These are phyloP conservation scores for Sebastes glaucus DNA, from an alignment of 2,797 vertebrate species.

Conservation along the genomic window DNA sequence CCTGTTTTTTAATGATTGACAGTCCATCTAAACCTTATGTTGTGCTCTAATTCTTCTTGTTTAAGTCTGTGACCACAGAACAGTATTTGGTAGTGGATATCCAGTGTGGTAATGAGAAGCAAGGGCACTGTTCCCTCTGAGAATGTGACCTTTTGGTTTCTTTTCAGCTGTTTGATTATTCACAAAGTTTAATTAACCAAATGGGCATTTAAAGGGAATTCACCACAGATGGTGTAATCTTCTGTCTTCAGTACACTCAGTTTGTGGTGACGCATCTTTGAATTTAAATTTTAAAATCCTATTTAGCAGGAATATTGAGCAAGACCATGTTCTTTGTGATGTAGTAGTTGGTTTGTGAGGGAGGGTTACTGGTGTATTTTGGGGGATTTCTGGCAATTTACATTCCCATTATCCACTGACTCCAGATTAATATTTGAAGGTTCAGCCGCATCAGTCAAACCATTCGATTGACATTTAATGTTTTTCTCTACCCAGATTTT, in stretches of 20 bases:
- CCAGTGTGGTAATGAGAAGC: background rate
- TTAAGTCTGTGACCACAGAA: background rate
- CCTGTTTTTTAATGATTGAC: background rate
- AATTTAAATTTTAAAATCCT: background rate
- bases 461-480: background rate
- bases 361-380: background rate
- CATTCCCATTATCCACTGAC: constrained; percentile 5
- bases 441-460: background rate
- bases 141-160: constrained; percentile 39
- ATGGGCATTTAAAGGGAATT: constrained; percentile 23
- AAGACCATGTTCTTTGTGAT: background rate
- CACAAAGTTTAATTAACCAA: constrained; percentile 53
- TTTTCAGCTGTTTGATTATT: constrained; percentile 47
- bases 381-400: background rate
- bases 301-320: background rate
- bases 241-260: background rate
- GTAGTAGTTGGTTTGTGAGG: background rate
- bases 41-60: background rate
- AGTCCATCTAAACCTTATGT: background rate
- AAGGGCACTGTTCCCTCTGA: constrained; percentile 3
- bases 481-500: background rate
- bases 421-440: constrained; percentile 1
- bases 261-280: background rate
- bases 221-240: background rate
- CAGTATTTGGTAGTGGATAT: background rate